These are phyloP conservation scores for Hypomesus transpacificus DNA, from an alignment of 2,113 vertebrate genomes.

Conservation along the genomic window DNA sequence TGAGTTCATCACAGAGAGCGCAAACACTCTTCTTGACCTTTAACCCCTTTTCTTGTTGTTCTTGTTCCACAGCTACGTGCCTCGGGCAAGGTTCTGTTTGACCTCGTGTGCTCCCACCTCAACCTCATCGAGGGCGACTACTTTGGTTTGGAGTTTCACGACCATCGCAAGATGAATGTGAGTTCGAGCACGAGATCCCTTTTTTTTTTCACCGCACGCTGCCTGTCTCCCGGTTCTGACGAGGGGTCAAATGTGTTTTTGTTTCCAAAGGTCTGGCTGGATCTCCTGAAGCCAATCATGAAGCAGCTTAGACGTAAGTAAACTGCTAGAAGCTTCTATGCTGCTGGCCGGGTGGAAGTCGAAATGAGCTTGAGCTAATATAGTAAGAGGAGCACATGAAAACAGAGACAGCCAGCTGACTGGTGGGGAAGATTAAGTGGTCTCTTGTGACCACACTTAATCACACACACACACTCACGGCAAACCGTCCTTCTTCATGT, in stretches of 20 bases:
- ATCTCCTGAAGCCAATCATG: constrained; percentile 92
- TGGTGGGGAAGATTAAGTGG: not conserved
- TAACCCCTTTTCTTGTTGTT: not conserved
- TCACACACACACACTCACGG: not conserved
- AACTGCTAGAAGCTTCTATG: not conserved
- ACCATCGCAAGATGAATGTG: constrained; percentile 93
- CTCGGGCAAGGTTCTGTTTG: constrained; percentile 88
- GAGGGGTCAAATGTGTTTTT: not conserved
- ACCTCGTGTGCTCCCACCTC: constrained; percentile 90
- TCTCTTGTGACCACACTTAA: not conserved
- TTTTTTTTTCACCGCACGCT: not conserved
- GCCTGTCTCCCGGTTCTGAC: not conserved
- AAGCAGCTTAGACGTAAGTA: constrained; percentile 97
- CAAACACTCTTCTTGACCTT: too few relatives aligned
- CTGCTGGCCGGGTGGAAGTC: not conserved
- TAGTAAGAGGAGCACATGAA: not conserved
- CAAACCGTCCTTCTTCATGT: not conserved
- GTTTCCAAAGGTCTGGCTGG: constrained; percentile 87
- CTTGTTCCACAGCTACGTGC: constrained; percentile 83
- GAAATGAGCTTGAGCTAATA: not conserved
- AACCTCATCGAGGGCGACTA: constrained; percentile 98
- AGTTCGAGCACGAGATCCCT: constrained; percentile 40
- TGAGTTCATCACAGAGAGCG: too few relatives aligned
- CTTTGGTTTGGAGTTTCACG: constrained; percentile 94
- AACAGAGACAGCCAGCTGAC: not conserved